Percentiles rank a stretch among this genome's conserved stretches.
Evolutionary conservation across 2,797 vertebrate genomes (phyloP).

Genomic region (Steatocranus sp.): DNA sequence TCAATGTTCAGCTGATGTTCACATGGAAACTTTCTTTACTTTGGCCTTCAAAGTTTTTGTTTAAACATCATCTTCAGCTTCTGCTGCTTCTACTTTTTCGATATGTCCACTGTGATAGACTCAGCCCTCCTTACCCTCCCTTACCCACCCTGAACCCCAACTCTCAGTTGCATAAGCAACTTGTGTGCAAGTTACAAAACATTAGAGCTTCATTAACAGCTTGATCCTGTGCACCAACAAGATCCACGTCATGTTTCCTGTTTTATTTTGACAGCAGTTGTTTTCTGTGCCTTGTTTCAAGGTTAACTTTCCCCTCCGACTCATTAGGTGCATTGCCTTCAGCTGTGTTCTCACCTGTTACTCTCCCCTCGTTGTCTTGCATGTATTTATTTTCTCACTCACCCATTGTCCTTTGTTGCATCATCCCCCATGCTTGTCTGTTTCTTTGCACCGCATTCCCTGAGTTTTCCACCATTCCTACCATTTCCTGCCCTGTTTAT

Average conservation of each 20-base stretch:
- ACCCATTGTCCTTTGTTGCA: not conserved
- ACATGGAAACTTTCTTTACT: not conserved
- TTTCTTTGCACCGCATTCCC: not conserved
- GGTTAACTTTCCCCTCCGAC: not conserved
- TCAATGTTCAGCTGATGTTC: not conserved
- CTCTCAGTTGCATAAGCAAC: accelerated
- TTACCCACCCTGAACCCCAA: accelerated
- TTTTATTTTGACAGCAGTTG: not conserved
- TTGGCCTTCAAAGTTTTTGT: not conserved
- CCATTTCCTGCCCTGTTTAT: not conserved
- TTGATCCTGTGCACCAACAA: not conserved
- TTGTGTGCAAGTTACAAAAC: not conserved
- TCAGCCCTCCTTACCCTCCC: not conserved
- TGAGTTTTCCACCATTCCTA: not conserved
- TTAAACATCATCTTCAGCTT: not conserved
- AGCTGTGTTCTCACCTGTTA: not conserved
- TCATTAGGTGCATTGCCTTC: not conserved
- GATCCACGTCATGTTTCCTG: not conserved
- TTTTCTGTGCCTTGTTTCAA: not conserved
- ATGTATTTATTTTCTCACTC: not conserved
- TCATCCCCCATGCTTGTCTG: not conserved
- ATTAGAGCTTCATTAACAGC: not conserved
- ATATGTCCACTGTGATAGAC: not conserved
- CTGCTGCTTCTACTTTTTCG: accelerated
- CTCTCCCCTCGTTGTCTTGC: not conserved